phyloP scores from a whole-genome alignment of 2,113 vertebrate species.

The Podocnemis expansa region DNA sequence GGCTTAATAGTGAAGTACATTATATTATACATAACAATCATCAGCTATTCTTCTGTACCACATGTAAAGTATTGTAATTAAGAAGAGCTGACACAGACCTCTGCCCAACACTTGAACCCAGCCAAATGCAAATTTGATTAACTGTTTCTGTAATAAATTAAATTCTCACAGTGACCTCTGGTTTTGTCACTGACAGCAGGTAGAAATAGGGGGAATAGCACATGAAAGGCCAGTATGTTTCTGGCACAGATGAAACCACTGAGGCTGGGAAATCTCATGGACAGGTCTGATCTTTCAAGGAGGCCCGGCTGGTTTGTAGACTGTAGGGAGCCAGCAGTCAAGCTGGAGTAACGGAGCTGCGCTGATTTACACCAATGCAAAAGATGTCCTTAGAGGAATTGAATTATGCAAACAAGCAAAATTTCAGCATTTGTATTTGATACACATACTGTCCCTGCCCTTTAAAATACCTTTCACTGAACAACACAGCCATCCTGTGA shows the following conservation, averaged over 20 bases:
- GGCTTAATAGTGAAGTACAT: conserved; percentile 47
- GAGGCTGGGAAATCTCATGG: not conserved
- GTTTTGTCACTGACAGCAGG: not conserved
- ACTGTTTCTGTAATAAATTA: not conserved
- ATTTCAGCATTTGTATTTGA: not conserved
- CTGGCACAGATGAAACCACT: not conserved
- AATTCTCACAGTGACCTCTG: not conserved
- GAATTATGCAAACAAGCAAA: not conserved
- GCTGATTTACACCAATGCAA: not conserved
- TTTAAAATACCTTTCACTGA: not conserved
- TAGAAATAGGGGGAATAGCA: not conserved
- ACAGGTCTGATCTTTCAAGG: not conserved
- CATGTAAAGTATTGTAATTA: conserved; percentile 17
- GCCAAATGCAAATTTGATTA: not conserved
- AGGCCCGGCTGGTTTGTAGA: not conserved
- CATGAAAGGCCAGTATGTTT: not conserved
- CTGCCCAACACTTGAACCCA: conserved; percentile 17
- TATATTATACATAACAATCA: conserved; percentile 20
- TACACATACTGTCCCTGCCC: not conserved
- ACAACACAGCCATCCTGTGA: not conserved
- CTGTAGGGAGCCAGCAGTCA: not conserved
- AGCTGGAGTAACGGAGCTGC: not conserved
- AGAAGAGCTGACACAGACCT: conserved; percentile 41
- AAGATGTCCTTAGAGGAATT: not conserved
- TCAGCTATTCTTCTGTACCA: not conserved